Evolutionary conservation across 2,888 invertebrate species (phyloP).

Genomic region (Cerastis leucographa): DNA sequence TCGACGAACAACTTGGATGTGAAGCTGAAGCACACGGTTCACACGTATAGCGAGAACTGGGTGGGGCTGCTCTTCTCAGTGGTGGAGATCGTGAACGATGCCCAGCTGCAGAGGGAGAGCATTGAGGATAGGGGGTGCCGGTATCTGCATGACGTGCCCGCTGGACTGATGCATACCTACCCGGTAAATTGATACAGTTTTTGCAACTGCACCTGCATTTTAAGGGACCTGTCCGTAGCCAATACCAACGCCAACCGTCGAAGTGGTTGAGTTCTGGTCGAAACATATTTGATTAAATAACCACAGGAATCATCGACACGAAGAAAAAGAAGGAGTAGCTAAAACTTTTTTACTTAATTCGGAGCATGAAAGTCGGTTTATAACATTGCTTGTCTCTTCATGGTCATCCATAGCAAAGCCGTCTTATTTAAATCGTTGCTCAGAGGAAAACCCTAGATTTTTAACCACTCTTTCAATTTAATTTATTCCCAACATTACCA

Average conservation of each 20-base stretch:
- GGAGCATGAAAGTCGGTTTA: too few species aligned
- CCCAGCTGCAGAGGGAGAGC: constrained; percentile 78
- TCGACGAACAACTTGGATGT: constrained; percentile 76
- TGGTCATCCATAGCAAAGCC: neutral
- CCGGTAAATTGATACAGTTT: constrained; percentile 67
- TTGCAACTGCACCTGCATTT: too few species aligned
- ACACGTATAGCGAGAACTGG: constrained; percentile 59
- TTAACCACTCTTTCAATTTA: neutral
- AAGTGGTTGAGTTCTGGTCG: too few species aligned
- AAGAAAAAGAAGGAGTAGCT: too few species aligned
- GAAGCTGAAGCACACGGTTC: constrained; percentile 73
- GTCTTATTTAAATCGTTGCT: neutral
- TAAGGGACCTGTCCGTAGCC: too few species aligned
- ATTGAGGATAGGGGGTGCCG: constrained; percentile 90
- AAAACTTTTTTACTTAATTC: neutral
- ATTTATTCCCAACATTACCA: neutral
- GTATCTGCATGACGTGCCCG: constrained; percentile 89
- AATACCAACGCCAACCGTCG: too few species aligned
- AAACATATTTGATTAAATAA: too few species aligned
- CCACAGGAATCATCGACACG: too few species aligned
- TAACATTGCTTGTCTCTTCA: neutral
- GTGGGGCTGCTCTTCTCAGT: constrained; percentile 77
- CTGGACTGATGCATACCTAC: constrained; percentile 73
- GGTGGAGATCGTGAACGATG: constrained; percentile 85
- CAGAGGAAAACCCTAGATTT: neutral